Conservation (phyloP, 2,113 vertebrate genomes). For the Eulacestoma nigropectus region DNA sequence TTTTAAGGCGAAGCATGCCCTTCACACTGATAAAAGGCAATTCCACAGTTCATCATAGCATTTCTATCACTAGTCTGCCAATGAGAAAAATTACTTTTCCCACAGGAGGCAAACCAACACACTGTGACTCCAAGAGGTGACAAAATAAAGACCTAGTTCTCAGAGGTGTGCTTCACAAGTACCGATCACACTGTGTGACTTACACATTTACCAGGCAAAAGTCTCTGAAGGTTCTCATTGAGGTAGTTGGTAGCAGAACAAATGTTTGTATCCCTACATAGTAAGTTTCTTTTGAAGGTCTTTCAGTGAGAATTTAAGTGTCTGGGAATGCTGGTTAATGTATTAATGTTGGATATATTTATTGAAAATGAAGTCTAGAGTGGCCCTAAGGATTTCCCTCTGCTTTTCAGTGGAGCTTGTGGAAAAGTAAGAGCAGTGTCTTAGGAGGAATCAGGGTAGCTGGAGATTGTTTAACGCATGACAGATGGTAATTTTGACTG, state of each 20-base stretch:
- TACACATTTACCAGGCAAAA: neutral
- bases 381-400: neutral
- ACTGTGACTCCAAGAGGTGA: neutral
- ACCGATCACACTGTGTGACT: accelerated
- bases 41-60: accelerated
- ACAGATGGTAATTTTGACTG: neutral
- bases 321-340: neutral
- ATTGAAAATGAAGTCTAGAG: neutral
- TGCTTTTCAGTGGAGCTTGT: neutral
- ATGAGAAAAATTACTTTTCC: neutral
- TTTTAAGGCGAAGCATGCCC: neutral
- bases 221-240: neutral
- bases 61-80: neutral
- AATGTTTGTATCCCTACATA: neutral
- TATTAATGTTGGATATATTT: neutral
- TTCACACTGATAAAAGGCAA: neutral
- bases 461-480: neutral
- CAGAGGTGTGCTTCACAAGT: neutral
- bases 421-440: neutral
- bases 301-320: neutral
- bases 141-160: neutral
- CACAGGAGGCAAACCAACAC: neutral
- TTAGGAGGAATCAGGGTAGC: accelerated
- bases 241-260: neutral
- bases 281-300: neutral